These are phyloP conservation scores for Oopsacas minuta DNA, from an alignment of 37 sponge, comb jelly and placozoan species.

Conservation along the genomic window DNA sequence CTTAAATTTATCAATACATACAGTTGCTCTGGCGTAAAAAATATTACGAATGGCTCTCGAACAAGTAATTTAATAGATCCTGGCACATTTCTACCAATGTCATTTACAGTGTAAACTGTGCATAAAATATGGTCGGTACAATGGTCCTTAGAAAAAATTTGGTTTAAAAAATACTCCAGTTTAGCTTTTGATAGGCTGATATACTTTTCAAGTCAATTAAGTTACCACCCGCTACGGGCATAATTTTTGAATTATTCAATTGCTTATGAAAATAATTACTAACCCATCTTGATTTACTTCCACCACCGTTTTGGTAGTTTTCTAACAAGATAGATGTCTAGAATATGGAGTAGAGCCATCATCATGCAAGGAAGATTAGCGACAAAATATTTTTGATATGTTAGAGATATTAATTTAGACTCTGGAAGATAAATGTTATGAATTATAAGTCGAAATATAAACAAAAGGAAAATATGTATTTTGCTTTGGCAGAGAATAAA, in stretches of 20 bases:
- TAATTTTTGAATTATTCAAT: neutral
- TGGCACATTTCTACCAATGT: neutral
- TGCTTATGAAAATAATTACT: neutral
- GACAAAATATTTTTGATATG: neutral
- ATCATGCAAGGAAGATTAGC: neutral
- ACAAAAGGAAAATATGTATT: neutral
- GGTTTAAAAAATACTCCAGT: neutral
- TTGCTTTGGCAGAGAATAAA: neutral
- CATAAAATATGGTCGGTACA: neutral
- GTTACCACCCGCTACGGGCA: neutral
- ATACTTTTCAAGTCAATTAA: neutral
- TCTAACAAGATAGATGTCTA: neutral
- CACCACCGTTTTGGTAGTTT: neutral
- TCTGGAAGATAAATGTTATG: neutral
- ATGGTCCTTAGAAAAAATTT: neutral
- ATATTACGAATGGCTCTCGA: neutral
- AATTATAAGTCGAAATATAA: neutral
- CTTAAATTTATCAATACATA: neutral
- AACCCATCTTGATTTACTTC: neutral
- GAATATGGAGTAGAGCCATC: neutral
- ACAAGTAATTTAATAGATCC: neutral
- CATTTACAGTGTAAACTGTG: neutral
- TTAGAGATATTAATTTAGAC: neutral
- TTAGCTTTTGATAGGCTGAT: neutral
- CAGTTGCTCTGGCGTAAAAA: neutral